Evolutionary conservation across 2,113 vertebrate genomes (phyloP), one percentile per base, ranked within the genome.

Genomic region (Hyla sarda): DNA sequence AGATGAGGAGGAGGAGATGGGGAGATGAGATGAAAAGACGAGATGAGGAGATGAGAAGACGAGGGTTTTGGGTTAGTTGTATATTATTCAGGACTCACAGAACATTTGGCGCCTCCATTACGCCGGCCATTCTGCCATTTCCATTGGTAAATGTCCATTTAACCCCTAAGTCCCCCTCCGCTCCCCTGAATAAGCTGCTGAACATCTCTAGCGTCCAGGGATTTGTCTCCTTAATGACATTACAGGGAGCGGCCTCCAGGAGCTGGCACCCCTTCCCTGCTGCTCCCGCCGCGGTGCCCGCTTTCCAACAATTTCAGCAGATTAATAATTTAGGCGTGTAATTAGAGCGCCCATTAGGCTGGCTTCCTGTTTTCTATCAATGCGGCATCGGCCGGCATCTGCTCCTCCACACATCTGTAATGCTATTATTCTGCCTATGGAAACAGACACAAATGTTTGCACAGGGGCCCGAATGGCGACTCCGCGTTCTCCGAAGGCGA

Each of bases 241-340:
- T 25, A 41, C n/a, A n/a, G n/a, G n/a, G n/a, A n/a, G n/a, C n/a
- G n/a, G n/a, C n/a, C n/a, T 5, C 50, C 23, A 8, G 32, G 34
- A 32, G 47, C 81, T 73, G 67, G 50, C 69, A 73, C 30, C 65
- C 2, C 82, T 17, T 34, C 71, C 82, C 62, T 41, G 47, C 74
- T 76, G 65, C 82, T 48, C 52, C 72, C 72, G 8, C 17, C 1
- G 71, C 34, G 82, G 91, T 90, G 90, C 92, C 93, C 93, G 93
- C 93, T 95, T 93, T 93, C 60, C 91, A 95, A 93, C 94, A 93
- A 94, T 94, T 95, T 93, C 91, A 93, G 90, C 84, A 32, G 90
- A 95, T 95, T 93, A 95, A 95, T 95, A 95, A 95, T 95, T 94
- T 93, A 95, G 93, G 93, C 89, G 83, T 88, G 58, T 95, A 95